Base-by-base conservation (phyloP, 2,888 invertebrate species). In the Ophioninae sp. region DNA sequence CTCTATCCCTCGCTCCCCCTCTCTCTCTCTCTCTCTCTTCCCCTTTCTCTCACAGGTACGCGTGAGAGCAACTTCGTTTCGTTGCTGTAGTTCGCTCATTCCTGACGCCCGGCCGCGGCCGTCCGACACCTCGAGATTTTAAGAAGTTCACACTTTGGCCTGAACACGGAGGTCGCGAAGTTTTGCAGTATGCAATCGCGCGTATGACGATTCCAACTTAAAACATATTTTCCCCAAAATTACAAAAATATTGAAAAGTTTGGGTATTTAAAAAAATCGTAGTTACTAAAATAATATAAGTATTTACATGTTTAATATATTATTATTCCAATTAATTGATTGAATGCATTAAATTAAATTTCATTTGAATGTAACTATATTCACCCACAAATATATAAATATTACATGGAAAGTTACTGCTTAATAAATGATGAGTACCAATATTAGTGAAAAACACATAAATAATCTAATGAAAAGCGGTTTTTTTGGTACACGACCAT, bases 61-160 rank as follows among this genome's bases (percentile, higher is more conserved):
- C 75, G 69, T 76, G 65, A 73, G 56, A 82, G 73, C 30, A 6
- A 64, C 81, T 68, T 70, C 81, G 82, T 81, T 82, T 68, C 75
- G 81, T 77, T 75, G 68, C 77, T 74, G 62, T 61, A 37, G 62
- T 65, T 75, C 77, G 68, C 67, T 81, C 80, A 79, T 78, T 78
- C 80, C 83, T 83, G 85, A 80, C 84, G 82, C 37, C 80, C 78
- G 74, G 62, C 83, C 81, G 82, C 84, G 82, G 44, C 80, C 78
- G 74, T 57, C 83, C 81, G 82, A 86, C 82, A 85, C 86, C 83
- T 83, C 85, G 74, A 84, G 82, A 84, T 85, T 90, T 91, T 90
- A 90, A 90, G 90, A 89, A 91, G 90, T 91, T 91, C 91, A 91
- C 91, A 91, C 91, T 91, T 91, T 61, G 81, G 83, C 83, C 76